These are phyloP conservation scores for Peromyscus melanophrys DNA, from an alignment of 2,797 vertebrate genomes.

Conservation along the genomic window DNA sequence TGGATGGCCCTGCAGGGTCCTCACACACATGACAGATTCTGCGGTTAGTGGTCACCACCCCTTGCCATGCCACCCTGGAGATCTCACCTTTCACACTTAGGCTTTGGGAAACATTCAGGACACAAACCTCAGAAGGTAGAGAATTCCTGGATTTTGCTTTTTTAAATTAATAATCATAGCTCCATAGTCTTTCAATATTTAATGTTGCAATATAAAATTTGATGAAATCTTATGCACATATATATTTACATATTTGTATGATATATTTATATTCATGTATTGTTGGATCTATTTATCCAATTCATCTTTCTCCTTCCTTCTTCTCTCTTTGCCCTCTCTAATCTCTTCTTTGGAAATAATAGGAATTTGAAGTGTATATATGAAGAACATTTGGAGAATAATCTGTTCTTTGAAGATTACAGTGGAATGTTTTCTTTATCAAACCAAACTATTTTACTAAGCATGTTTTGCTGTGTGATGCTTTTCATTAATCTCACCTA, in stretches of 20 bases:
- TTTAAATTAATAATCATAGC: background rate
- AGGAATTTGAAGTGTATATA: background rate
- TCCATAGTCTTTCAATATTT: background rate
- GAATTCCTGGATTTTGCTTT: background rate
- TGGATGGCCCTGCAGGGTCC: background rate
- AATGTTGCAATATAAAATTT: background rate
- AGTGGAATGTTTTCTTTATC: background rate
- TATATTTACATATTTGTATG: background rate
- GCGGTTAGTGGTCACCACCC: background rate
- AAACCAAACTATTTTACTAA: background rate
- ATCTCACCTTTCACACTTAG: background rate
- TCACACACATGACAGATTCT: background rate
- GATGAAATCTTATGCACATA: background rate
- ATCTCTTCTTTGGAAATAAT: background rate
- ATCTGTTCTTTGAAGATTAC: background rate
- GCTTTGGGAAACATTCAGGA: background rate
- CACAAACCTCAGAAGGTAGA: background rate
- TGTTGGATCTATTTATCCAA: background rate
- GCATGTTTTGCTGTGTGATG: background rate
- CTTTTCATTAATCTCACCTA: background rate
- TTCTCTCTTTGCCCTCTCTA: background rate
- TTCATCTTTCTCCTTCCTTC: background rate
- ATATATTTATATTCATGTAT: too few species aligned
- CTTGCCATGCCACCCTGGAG: background rate
- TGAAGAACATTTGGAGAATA: background rate